Evolutionary conservation across 2,113 vertebrate species (phyloP), one percentile per base, ranked within the genome.

Genomic region (Tachycineta bicolor): DNA sequence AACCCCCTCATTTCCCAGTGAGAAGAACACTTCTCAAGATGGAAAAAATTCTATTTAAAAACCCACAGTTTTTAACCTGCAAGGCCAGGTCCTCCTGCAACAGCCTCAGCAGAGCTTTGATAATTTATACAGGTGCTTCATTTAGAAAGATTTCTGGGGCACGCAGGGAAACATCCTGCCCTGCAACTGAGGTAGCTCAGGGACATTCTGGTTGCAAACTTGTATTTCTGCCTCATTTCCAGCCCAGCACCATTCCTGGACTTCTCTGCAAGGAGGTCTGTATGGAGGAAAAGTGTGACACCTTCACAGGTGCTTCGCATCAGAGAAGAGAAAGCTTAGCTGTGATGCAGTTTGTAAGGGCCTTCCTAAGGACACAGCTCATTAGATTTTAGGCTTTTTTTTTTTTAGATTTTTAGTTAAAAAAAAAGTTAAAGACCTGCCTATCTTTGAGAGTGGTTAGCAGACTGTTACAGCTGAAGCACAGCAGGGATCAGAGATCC

Each of bases 261-360:
- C 17, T 53, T 67, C 20, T 6, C 34, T 76, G 44, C 65, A 74
- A 49, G 41, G 41, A 71, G 31, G 25, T 49, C 31, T 59, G 18
- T 13, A 43, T 3, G 8, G 19, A 83, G 29, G 14, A 63, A 53
- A 67, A 0, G 0, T 8, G 11, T 16, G 24, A 49, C 34, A 18
- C 21, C 29, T 2, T 0, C 25, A 29, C 0, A 34, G 78, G 19
- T 64, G 21, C 3, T 20, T 26, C n/a, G 10, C 25, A 9, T 13
- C 47, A 77, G 26, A 64, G 33, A 43, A 81, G 20, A 18, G 12
- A 77, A 84, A 80, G n/a, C 25, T 63, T 26, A 75, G 22, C 25
- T 83, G 15, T 0, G 0, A 25, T 12, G 20, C 44, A 29, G n/a
- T 71, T 83, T 70, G 41, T 26, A 75, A 83, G 50, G 28, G 29